Base-by-base conservation (phyloP, 2,888 invertebrate species). In the Chrysolina oricalcia region DNA sequence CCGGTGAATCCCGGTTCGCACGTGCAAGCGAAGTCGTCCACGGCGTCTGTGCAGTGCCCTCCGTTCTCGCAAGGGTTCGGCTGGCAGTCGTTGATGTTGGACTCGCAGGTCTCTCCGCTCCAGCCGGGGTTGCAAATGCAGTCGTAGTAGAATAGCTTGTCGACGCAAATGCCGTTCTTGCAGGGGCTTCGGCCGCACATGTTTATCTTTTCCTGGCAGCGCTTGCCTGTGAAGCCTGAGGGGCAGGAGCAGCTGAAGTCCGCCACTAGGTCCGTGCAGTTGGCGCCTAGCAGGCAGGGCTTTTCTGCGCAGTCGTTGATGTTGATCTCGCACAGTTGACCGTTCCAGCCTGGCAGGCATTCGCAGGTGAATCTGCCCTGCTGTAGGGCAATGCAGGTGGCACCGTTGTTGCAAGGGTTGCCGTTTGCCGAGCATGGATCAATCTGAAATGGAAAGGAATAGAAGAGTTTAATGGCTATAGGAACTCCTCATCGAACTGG, bases 291-390 rank as follows among this genome's bases (percentile, higher is more conserved):
- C 0, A 97, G 91, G 87, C 98, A 98, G 35, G 98, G 98, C 81
- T 94, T 94, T 87, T 97, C 97, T 8, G 96, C 94, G 87, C 98
- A 98, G 86, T 98, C 98, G 85, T 98, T 95, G 78, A 93, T 96
- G 86, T 98, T 97, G n/a, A 91, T 92, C 87, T 98, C 97, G 88
- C 99, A 99, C 76, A 95, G 94, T 83, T 96, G 95, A 75, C 99
- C 99, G 87, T 97, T 97, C 98, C 99, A 99, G 53, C 99, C 99
- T 21, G 97, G 95, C 70, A 96, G 90, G 88, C 99, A 99, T 87
- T 97, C 96, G 87, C 99, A 99, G 88, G 96, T 95, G 88, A 95
- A 98, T 81, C 97, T 91, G 13, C 97, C 97, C 90, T 97, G 97
- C 87, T 96, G 96, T 74, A 97, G 91, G 62, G 96, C 97, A 79